A percentile compares a stretch with the other conserved stretches of the same genome.
Evolutionary conservation across 2,888 invertebrate species (phyloP).

Genomic region (Volucella zonaria): DNA sequence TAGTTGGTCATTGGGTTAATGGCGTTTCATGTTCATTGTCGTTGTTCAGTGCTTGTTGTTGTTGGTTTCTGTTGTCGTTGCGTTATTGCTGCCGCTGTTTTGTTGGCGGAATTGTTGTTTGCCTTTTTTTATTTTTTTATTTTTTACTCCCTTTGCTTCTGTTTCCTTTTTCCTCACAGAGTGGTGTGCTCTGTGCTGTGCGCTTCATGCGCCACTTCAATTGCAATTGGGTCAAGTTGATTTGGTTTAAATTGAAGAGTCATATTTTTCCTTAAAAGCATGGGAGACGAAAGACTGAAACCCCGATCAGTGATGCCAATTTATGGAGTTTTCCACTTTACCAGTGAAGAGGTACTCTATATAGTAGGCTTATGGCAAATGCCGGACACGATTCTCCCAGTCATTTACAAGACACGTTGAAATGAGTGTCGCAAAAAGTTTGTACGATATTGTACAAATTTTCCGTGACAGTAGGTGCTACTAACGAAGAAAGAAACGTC

Average conservation of each 20-base stretch:
- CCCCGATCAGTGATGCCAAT: no score
- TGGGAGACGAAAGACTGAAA: no score
- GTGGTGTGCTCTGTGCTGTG: not conserved
- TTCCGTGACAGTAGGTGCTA: no score
- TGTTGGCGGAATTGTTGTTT: not conserved
- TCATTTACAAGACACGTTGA: no score
- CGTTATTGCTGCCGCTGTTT: not conserved
- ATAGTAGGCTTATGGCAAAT: no score
- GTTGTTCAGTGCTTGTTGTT: slow-evolving; percentile 13
- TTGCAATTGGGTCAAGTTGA: slow-evolving; percentile 62
- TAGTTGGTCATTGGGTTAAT: slow-evolving; percentile 74
- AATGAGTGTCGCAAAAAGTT: no score
- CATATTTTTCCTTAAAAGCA: slow-evolving; percentile 1
- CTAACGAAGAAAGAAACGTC: no score
- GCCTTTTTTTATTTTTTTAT: slow-evolving; percentile 21
- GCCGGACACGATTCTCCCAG: no score
- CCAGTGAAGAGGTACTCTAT: no score
- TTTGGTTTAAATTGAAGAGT: slow-evolving; percentile 57
- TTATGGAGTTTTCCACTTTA: no score
- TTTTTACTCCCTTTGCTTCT: not conserved
- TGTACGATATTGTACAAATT: no score
- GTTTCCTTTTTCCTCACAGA: not conserved
- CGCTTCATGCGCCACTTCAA: slow-evolving; percentile 1
- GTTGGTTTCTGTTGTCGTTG: not conserved
- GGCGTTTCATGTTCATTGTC: slow-evolving; percentile 69